phyloP scores from a whole-genome alignment of 2,888 invertebrate genomes.

The Eupithecia tripunctaria region DNA sequence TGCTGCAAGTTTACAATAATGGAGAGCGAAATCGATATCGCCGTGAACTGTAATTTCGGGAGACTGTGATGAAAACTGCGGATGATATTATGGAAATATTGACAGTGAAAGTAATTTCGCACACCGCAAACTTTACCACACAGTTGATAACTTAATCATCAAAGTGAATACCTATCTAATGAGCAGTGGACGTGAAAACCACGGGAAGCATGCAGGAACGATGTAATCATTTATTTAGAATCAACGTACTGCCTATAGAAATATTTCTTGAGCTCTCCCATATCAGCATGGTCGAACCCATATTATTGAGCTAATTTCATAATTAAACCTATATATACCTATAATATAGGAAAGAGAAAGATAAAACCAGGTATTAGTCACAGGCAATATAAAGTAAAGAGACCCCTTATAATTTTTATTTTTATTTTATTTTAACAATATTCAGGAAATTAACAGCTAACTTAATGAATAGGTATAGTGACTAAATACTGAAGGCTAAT shows the following conservation, averaged over 20 bases:
- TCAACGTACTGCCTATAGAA: background rate
- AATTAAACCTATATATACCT: too few species aligned
- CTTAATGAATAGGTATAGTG: too few species aligned
- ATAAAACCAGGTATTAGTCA: background rate
- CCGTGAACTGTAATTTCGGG: slow-evolving; percentile 50
- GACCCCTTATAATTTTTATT: too few species aligned
- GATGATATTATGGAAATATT: slow-evolving; percentile 50
- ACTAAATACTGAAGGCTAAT: too few species aligned
- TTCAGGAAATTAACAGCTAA: too few species aligned
- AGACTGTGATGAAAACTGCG: slow-evolving; percentile 51
- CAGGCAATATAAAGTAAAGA: background rate
- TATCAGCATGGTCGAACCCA: background rate
- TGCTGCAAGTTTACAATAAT: slow-evolving; percentile 37
- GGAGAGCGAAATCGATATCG: slow-evolving; percentile 39
- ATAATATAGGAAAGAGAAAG: background rate
- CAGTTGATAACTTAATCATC: slow-evolving; percentile 52
- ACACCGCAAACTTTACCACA: slow-evolving; percentile 61
- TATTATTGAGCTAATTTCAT: too few species aligned
- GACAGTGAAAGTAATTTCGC: slow-evolving; percentile 72
- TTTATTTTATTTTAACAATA: too few species aligned
- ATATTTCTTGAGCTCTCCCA: background rate
- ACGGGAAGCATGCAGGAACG: slow-evolving; percentile 38
- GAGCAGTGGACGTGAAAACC: slow-evolving; percentile 54
- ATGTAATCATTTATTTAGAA: slow-evolving; percentile 1
- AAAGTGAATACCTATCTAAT: slow-evolving; percentile 40